phyloP scores from a whole-genome alignment of 2,113 vertebrate genomes.

The Macrotus californicus region DNA sequence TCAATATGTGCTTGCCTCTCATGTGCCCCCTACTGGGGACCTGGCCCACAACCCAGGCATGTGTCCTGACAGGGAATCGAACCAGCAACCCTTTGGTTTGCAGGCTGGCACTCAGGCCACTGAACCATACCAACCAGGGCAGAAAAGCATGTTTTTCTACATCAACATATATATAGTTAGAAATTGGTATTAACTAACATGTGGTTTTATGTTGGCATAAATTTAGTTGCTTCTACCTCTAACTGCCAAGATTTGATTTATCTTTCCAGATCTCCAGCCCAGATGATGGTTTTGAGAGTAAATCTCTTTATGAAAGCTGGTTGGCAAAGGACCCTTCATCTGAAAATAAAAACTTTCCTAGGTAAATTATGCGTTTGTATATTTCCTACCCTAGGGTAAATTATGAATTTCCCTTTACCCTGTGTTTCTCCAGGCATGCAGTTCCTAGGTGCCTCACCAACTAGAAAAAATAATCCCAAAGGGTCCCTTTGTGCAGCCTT shows the following conservation, averaged over 20 bases:
- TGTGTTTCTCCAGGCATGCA: not conserved
- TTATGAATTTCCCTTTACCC: not conserved
- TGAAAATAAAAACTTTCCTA: slow-evolving; percentile 84
- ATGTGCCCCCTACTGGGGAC: too few species aligned
- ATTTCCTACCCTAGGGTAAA: not conserved
- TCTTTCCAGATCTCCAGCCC: slow-evolving; percentile 88
- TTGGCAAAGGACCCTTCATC: slow-evolving; percentile 90
- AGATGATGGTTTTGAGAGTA: slow-evolving; percentile 87
- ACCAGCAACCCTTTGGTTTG: too few species aligned
- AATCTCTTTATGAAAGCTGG: slow-evolving; percentile 94
- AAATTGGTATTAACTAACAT: not conserved
- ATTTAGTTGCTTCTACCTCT: not conserved
- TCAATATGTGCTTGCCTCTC: too few species aligned
- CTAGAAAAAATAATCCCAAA: not conserved
- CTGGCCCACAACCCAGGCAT: too few species aligned
- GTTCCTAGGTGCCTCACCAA: not conserved
- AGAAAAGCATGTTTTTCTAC: not conserved
- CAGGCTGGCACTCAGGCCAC: too few species aligned
- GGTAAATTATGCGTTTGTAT: slow-evolving; percentile 72
- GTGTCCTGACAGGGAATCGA: too few species aligned
- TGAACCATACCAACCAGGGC: too few species aligned
- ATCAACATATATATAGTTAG: not conserved
- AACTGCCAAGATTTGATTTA: slow-evolving; percentile 25
- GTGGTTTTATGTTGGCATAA: not conserved
- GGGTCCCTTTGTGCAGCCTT: not conserved